Evolutionary conservation across 2,888 invertebrate species (phyloP), one percentile per base, ranked within the genome.

Genomic region (Hydroisotoma schaefferi): DNA sequence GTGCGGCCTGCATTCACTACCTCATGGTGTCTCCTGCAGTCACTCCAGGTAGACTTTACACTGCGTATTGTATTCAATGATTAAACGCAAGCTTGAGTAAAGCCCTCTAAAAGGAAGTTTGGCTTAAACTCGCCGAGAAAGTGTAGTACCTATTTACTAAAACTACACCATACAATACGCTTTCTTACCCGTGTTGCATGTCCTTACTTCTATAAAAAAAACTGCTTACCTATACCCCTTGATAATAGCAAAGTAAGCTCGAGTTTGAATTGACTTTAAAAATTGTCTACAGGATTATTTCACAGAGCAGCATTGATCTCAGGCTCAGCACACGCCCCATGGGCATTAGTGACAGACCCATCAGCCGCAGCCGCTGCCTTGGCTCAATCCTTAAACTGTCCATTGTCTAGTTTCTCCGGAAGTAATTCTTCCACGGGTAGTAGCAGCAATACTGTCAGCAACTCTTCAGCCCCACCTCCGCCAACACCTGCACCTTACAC

Each of bases 1-100:
- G 98, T 0, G 98, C 97, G 0, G 94, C 97, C 0, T 90, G 95
- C 76, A 95, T 98, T 74, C 94, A 97, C 79, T 90, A 97, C 76
- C 85, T 99, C 64, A 92, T 97, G 87, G 90, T 95, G 73, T 95
- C 97, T 26, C 94, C 97, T 0, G 92, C 94, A 55, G 94, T 94
- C 72, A 87, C 63, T 49, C 69, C 70, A 61, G 72, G 72, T 72
- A 65, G n/a, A 56, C 18, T 18, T n/a, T 18, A 59, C 38, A 38
- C 33, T 33, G 8, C 33, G 8, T 33, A n/a, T n/a, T 33, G 8
- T 33, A 33, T 33, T 33, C 33, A 33, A 8, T 33, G 8, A 10
- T n/a, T n/a, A n/a, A n/a, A n/a, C n/a, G n/a, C n/a, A n/a, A n/a
- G n/a, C n/a, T n/a, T n/a, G n/a, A n/a, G n/a, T n/a, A n/a, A n/a